Percentiles rank a stretch among this genome's conserved stretches.
phyloP scores from a whole-genome alignment of 1,140 invertebrate genomes.

The Dolichoris vasculosae region DNA sequence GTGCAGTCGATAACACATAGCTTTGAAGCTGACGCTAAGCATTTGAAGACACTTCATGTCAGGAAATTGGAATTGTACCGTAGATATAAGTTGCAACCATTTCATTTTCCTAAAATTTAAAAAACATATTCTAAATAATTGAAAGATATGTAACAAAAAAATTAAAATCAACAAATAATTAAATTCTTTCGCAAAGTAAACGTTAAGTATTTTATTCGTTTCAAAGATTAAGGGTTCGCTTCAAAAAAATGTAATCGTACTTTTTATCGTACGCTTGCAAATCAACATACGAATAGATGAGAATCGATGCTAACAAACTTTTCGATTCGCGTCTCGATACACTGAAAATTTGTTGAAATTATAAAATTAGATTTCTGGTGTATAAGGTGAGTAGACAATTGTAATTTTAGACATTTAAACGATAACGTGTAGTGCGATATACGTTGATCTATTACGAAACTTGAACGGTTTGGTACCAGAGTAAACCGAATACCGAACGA shows the following conservation, averaged over 20 bases:
- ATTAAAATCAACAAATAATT: not conserved
- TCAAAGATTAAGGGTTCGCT: too few species aligned
- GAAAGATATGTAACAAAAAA: not conserved
- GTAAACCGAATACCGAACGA: not conserved
- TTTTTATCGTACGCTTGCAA: too few species aligned
- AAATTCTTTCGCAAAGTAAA: not conserved
- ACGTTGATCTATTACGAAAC: not conserved
- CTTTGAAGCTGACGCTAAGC: constrained; percentile 71
- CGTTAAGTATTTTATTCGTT: not conserved
- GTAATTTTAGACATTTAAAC: too few species aligned
- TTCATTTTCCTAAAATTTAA: constrained; percentile 70
- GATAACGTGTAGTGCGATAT: too few species aligned
- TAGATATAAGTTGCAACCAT: constrained; percentile 71
- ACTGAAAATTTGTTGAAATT: too few species aligned
- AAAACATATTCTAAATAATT: constrained; percentile 19
- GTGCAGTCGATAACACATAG: constrained; percentile 72
- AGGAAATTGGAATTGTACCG: constrained; percentile 71
- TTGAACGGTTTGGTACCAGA: not conserved
- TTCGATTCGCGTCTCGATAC: too few species aligned
- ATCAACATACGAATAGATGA: too few species aligned
- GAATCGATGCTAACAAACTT: too few species aligned
- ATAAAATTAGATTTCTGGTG: too few species aligned
- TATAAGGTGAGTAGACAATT: too few species aligned
- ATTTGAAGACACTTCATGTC: constrained; percentile 71
- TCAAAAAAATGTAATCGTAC: too few species aligned